Conservation (phyloP, 2,888 invertebrate genomes). For the Eristalinus aeneus region DNA sequence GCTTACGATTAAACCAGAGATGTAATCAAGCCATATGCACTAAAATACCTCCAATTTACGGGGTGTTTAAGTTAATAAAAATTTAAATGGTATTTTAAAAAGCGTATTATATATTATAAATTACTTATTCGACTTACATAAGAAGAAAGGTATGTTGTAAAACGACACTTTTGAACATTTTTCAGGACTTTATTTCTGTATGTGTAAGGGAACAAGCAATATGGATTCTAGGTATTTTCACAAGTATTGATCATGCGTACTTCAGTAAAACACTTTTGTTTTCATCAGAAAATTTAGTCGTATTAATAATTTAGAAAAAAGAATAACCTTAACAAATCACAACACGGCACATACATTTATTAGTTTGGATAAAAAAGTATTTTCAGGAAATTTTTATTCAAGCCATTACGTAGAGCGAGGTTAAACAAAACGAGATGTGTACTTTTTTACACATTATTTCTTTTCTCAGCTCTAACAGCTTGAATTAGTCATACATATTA, state of each 20-base stretch:
- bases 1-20: no score
- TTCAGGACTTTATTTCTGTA: neutral
- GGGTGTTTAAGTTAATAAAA: no score
- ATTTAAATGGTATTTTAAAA: no score
- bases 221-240: neutral
- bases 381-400: neutral
- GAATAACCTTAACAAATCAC: neutral
- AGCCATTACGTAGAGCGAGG: neutral
- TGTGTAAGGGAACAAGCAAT: neutral
- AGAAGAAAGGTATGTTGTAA: no score
- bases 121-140: no score
- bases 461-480: neutral
- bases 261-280: constrained; percentile 49
- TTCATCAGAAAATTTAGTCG: constrained; percentile 47
- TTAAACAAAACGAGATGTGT: neutral
- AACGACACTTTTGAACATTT: no score
- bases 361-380: neutral
- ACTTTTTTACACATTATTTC: neutral
- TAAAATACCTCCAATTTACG: no score
- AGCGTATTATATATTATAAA: no score
- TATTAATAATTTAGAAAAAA: constrained; percentile 25
- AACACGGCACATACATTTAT: neutral
- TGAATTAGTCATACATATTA: neutral
- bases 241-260: constrained; percentile 60
- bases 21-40: no score